Conservation (phyloP, 2,888 invertebrate species). For the Biston betularia region DNA sequence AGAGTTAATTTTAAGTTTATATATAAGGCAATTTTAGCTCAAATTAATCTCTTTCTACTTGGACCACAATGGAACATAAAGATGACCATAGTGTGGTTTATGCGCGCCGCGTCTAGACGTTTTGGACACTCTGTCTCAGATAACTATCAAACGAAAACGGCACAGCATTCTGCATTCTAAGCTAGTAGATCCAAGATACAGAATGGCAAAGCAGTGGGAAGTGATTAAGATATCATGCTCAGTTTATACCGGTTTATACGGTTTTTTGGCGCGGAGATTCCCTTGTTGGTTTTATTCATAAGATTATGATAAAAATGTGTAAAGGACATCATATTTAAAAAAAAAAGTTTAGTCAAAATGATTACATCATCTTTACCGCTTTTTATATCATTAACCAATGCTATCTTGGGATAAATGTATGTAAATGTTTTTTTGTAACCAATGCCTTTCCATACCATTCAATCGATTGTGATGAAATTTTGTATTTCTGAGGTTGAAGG, state of each 20-base stretch:
- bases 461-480: no score
- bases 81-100: constrained; percentile 41
- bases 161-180: constrained; percentile 37
- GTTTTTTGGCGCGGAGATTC: constrained; percentile 45
- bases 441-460: no score
- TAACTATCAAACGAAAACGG: constrained; percentile 33
- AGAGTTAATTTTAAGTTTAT: neutral
- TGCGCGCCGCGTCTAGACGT: constrained; percentile 41
- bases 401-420: no score
- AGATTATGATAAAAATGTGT: constrained; percentile 33
- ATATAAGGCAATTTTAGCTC: neutral
- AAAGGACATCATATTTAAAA: constrained; percentile 23
- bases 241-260: constrained; percentile 40
- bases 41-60: constrained; percentile 10
- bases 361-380: neutral
- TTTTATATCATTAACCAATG: neutral
- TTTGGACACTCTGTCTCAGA: constrained; percentile 42
- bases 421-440: no score
- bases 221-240: constrained; percentile 38
- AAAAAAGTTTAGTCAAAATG: neutral
- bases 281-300: constrained; percentile 49
- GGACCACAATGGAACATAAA: constrained; percentile 34
- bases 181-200: constrained; percentile 22
- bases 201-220: constrained; percentile 21
- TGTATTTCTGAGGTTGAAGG: no score